A percentile compares a stretch with the other conserved stretches of the same genome.
phyloP scores from a whole-genome alignment of 1,140 invertebrate genomes.

The Papilio dardanus region DNA sequence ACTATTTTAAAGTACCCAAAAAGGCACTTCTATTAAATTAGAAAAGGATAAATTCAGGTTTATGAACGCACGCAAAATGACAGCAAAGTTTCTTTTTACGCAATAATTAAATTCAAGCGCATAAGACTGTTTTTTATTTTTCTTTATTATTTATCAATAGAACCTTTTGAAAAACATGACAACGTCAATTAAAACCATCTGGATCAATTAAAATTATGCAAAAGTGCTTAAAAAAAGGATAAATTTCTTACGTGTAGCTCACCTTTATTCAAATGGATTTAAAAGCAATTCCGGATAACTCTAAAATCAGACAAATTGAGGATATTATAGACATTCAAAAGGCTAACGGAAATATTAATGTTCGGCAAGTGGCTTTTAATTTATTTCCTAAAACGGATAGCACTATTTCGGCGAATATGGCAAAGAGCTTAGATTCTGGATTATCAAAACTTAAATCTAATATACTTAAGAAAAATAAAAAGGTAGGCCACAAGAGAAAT shows the following conservation, averaged over 20 bases:
- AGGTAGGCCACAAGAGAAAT: conserved; percentile 49
- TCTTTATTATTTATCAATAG: neutral
- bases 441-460: conserved; percentile 53
- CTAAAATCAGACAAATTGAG: conserved; percentile 71
- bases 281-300: conserved; percentile 45
- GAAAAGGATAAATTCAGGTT: neutral
- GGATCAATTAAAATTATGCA: conserved; percentile 53
- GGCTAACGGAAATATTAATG: conserved; percentile 65
- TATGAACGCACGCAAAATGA: neutral
- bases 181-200: conserved; percentile 48
- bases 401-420: conserved; percentile 52
- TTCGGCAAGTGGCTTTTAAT: conserved; percentile 68
- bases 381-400: conserved; percentile 56
- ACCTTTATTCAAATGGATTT: conserved; percentile 54
- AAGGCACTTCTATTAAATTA: neutral
- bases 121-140: neutral
- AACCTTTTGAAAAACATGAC: conserved; percentile 4
- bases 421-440: conserved; percentile 63
- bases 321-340: conserved; percentile 76
- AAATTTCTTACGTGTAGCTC: conserved; percentile 49
- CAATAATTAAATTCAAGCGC: neutral
- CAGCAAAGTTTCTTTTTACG: conserved; percentile 1
- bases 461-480: conserved; percentile 53
- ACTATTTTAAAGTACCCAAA: neutral
- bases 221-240: conserved; percentile 51